These are phyloP conservation scores for Scatophagus argus DNA, from an alignment of 2,113 vertebrate species.

Conservation along the genomic window DNA sequence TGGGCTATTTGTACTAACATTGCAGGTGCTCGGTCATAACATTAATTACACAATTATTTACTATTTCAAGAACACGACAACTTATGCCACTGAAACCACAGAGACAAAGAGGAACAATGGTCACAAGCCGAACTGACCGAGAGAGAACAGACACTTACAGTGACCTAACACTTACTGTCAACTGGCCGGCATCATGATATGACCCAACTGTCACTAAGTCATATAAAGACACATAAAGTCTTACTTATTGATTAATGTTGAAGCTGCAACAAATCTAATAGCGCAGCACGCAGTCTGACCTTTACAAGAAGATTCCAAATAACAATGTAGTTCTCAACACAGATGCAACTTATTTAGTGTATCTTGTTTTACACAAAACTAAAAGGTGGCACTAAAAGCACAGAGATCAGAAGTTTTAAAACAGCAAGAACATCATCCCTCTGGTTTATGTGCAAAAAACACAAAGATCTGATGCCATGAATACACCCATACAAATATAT, in stretches of 20 bases:
- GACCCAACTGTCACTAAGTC: neutral
- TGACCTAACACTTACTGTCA: too few species aligned
- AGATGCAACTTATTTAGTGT: neutral
- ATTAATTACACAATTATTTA: neutral
- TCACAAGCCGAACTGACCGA: neutral
- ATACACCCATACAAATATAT: neutral
- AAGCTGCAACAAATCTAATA: too few species aligned
- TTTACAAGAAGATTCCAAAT: neutral
- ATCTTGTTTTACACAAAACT: too few species aligned
- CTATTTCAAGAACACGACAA: neutral
- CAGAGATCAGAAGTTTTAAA: too few species aligned
- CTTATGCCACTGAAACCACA: neutral
- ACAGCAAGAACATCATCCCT: neutral
- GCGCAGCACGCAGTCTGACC: neutral
- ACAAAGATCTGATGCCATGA: too few species aligned
- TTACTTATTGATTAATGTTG: neutral
- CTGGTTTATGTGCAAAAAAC: neutral
- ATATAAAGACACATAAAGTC: neutral
- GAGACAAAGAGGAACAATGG: neutral
- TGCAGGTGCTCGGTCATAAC: neutral
- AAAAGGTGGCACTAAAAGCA: neutral
- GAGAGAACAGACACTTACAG: neutral
- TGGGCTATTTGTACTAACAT: neutral
- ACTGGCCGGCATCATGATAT: neutral
- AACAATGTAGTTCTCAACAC: neutral